These are phyloP conservation scores for Salvelinus sp. DNA, from an alignment of 2,113 vertebrate species.

Conservation along the genomic window DNA sequence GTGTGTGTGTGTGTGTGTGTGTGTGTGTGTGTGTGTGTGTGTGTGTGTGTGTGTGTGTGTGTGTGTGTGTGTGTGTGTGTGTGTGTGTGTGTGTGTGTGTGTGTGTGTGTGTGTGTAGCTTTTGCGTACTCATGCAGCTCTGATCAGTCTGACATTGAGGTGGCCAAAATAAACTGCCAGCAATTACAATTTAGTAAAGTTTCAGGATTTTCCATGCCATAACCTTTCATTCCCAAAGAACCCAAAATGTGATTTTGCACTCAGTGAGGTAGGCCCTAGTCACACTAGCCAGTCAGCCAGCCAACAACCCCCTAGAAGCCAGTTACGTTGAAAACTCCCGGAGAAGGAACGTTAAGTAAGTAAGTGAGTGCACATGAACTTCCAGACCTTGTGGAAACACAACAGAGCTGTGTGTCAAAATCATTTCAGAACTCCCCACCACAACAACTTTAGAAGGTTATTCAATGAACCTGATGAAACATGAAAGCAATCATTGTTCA, in stretches of 20 bases:
- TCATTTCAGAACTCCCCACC: not conserved
- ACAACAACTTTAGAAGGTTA: not conserved
- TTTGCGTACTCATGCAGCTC: slow-evolving; percentile 20
- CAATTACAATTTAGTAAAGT: slow-evolving; percentile 32
- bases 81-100: slow-evolving; percentile 3
- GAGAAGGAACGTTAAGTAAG: not conserved
- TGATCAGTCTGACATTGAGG: slow-evolving; percentile 42
- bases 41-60: not conserved
- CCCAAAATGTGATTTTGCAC: slow-evolving; percentile 42
- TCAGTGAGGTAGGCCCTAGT: slow-evolving; percentile 16
- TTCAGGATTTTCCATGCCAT: slow-evolving; percentile 52
- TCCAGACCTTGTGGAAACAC: not conserved
- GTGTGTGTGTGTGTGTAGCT: not conserved
- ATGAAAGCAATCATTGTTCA: slow-evolving; percentile 13
- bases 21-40: not conserved
- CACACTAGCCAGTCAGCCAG: slow-evolving; percentile 11
- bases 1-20: not conserved
- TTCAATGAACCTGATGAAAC: not conserved
- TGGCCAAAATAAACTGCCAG: slow-evolving; percentile 43
- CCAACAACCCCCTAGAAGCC: slow-evolving; percentile 1
- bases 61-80: slow-evolving; percentile 1
- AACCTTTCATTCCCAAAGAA: slow-evolving; percentile 26
- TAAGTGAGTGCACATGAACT: not conserved
- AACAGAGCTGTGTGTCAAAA: not conserved
- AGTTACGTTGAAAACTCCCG: not conserved